Base-by-base conservation (phyloP, 2,113 vertebrate genomes). In the Gulo gulo region DNA sequence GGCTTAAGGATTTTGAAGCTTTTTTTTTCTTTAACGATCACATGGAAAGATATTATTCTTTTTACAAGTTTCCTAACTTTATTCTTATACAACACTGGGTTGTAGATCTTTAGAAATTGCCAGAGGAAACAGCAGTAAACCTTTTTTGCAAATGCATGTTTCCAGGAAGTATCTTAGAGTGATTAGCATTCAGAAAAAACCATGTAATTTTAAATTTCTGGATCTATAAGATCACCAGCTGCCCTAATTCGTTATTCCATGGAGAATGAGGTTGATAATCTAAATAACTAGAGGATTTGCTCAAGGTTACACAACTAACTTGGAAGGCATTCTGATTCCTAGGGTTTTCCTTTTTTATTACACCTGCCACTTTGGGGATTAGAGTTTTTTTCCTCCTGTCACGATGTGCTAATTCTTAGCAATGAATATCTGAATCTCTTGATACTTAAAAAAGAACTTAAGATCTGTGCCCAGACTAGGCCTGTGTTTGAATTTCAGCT, bases 31-130 rank as follows among this genome's bases (percentile, higher is more conserved):
- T 84, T 9, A n/a, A 79, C 76, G 24, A 21, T 61, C 76, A 34
- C 16, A 34, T 42, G 21, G 15, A 95, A 86, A 83, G 42, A 45
- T 57, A 69, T 21, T 89, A 81, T 61, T 94, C 84, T 86, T 81
- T 97, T 79, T 74, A 85, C 55, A 95, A 78, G 15, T 73, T 84
- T 95, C 65, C 59, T 97, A 57, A 76, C 31, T 81, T 82, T 45
- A 65, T 80, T 94, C 12, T 81, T 84, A 79, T 4, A 69, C 7
- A 61, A 67, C 10, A 55, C 0, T 47, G 24, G 20, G 20, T 61
- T 42, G 57, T 84, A 23, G 24, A 36, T 81, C n/a, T 88, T 61
- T 7, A 59, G 21, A 24, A 95, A 34, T 93, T 88, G 36, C 78
- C 63, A 85, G 80, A 88, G 7, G 55, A 85, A 91, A 91, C 90